Percentiles rank a stretch among this genome's conserved stretches.
phyloP scores from a whole-genome alignment of 2,113 vertebrate species.

The Thunnus thynnus region DNA sequence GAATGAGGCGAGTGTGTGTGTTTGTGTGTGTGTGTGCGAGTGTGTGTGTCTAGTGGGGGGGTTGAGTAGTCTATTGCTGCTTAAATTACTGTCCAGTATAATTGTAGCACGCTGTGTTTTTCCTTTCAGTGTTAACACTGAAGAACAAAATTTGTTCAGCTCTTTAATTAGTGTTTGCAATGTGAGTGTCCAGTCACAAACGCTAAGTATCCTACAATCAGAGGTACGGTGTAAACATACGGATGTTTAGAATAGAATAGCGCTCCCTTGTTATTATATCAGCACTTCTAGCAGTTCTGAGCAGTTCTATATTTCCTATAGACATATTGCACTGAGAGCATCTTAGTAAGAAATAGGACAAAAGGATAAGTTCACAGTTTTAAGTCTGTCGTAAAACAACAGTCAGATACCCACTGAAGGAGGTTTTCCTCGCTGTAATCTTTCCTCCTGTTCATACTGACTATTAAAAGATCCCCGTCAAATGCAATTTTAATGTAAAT shows the following conservation, averaged over 20 bases:
- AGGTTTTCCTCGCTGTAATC: too few relatives aligned
- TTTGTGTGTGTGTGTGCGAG: conserved; percentile 20
- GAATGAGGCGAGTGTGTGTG: conserved; percentile 66
- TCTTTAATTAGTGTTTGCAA: neutral
- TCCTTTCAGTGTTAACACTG: conserved; percentile 4
- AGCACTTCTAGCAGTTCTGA: too few relatives aligned
- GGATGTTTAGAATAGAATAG: neutral
- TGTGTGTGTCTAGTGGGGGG: conserved; percentile 4
- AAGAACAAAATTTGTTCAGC: neutral
- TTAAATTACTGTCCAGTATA: conserved; percentile 35
- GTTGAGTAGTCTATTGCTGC: conserved; percentile 20
- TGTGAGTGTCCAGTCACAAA: neutral
- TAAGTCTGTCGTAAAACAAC: too few relatives aligned
- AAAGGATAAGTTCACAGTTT: too few relatives aligned
- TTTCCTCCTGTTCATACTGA: too few relatives aligned
- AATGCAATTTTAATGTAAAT: too few relatives aligned
- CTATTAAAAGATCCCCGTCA: too few relatives aligned
- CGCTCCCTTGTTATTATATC: too few relatives aligned
- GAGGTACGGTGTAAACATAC: neutral
- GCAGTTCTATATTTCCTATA: too few relatives aligned
- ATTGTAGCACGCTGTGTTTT: conserved; percentile 25
- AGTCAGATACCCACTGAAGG: too few relatives aligned
- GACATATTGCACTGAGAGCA: neutral
- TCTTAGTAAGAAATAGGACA: neutral
- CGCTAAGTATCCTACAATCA: neutral